Evolutionary conservation across 2,888 invertebrate genomes (phyloP).

Genomic region (Limenitis arthemis): DNA sequence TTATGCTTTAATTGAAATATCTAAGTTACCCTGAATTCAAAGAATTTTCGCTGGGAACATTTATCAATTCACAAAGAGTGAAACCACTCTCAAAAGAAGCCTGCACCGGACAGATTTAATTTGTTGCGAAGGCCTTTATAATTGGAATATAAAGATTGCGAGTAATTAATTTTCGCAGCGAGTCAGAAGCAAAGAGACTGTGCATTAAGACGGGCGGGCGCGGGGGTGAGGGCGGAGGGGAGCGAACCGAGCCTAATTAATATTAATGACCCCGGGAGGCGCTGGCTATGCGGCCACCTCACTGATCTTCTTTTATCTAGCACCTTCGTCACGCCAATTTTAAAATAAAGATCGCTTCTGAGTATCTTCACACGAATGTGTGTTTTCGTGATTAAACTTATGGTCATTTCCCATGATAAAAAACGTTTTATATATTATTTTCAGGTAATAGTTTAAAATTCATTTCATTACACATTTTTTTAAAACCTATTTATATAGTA

Average conservation of each 20-base stretch:
- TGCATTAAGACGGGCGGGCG: conserved; percentile 44
- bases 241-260: conserved; percentile 66
- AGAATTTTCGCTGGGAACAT: conserved; percentile 65
- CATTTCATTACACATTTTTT: neutral
- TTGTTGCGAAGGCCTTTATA: conserved; percentile 73
- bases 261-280: conserved; percentile 66
- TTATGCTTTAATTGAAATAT: conserved; percentile 42
- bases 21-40: conserved; percentile 52
- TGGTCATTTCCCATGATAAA: neutral
- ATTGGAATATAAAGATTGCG: conserved; percentile 73
- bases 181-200: conserved; percentile 69
- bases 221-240: conserved; percentile 40
- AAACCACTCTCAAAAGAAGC: conserved; percentile 70
- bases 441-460: neutral
- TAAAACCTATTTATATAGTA: too few species aligned
- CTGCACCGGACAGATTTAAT: conserved; percentile 72
- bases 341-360: conserved; percentile 5
- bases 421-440: neutral
- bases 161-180: conserved; percentile 72
- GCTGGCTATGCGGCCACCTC: conserved; percentile 35
- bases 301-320: conserved; percentile 47
- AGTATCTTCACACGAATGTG: conserved; percentile 19
- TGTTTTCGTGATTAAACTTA: conserved; percentile 1
- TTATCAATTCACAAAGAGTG: conserved; percentile 72
- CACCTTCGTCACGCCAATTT: conserved; percentile 35